Conservation (phyloP, 53 echinoderm and acorn worm genomes). For the Paracentrotus lividus region DNA sequence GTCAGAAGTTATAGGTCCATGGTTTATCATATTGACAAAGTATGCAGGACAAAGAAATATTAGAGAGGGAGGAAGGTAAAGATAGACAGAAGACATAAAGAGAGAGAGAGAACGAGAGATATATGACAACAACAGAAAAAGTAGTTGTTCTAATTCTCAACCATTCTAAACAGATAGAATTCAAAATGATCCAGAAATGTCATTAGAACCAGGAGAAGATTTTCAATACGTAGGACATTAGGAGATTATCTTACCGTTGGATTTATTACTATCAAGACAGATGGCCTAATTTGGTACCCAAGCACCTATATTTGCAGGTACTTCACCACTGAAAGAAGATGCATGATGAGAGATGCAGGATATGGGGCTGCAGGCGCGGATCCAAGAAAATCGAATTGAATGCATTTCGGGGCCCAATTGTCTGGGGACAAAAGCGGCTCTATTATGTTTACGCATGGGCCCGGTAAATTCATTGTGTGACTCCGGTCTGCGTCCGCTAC, state of each 20-base stretch:
- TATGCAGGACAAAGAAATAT: background rate
- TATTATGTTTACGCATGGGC: too few species aligned
- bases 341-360: background rate
- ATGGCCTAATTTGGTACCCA: conserved; percentile 33
- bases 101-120: background rate
- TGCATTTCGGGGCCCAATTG: too few species aligned
- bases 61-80: background rate
- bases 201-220: background rate
- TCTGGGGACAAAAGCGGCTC: too few species aligned
- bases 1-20: too few species aligned
- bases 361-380: background rate
- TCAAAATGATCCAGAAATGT: conserved; percentile 5
- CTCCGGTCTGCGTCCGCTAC: too few species aligned
- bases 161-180: too few species aligned
- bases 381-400: too few species aligned
- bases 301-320: background rate
- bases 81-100: background rate
- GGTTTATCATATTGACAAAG: background rate
- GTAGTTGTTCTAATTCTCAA: background rate
- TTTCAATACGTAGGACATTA: background rate
- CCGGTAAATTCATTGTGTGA: too few species aligned
- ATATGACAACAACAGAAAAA: background rate
- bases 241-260: too few species aligned
- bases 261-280: conserved; percentile 31
- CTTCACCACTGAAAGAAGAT: background rate